These are phyloP conservation scores for Limnodromus scolopaceus DNA, from an alignment of 2,797 vertebrate genomes.

Conservation along the genomic window DNA sequence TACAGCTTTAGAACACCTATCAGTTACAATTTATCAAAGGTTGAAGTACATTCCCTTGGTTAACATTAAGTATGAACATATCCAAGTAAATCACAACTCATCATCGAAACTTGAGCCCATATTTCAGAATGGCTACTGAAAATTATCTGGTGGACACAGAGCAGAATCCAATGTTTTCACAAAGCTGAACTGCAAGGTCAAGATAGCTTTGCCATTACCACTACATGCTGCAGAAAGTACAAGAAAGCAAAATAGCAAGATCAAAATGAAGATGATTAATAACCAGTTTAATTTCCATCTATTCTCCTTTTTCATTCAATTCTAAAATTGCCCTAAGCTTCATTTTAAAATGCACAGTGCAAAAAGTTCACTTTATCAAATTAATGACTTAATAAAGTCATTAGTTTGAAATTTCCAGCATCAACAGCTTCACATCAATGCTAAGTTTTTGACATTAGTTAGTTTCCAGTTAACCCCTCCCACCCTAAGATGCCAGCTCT, in stretches of 20 bases:
- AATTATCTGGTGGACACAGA: background rate
- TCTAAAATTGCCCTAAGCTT: background rate
- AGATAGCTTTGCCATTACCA: background rate
- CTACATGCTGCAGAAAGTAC: background rate
- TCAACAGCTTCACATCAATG: background rate
- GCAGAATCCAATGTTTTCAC: background rate
- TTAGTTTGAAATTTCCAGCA: background rate
- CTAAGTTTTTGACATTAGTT: background rate
- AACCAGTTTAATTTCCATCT: background rate
- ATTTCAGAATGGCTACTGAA: background rate
- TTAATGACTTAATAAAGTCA: background rate
- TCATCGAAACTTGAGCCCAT: background rate
- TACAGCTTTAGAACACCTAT: background rate
- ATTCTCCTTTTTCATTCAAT: background rate
- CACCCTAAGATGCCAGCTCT: background rate
- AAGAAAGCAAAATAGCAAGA: background rate
- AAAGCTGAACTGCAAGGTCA: background rate
- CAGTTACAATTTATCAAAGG: background rate
- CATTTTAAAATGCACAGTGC: background rate
- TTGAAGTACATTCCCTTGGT: background rate
- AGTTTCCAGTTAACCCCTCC: background rate
- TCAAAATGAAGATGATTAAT: background rate
- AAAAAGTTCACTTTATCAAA: background rate
- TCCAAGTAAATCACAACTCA: background rate
- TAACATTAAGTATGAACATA: background rate